Evolutionary conservation across 2,113 vertebrate species (phyloP).

Genomic region (Cynopterus brachyotis): DNA sequence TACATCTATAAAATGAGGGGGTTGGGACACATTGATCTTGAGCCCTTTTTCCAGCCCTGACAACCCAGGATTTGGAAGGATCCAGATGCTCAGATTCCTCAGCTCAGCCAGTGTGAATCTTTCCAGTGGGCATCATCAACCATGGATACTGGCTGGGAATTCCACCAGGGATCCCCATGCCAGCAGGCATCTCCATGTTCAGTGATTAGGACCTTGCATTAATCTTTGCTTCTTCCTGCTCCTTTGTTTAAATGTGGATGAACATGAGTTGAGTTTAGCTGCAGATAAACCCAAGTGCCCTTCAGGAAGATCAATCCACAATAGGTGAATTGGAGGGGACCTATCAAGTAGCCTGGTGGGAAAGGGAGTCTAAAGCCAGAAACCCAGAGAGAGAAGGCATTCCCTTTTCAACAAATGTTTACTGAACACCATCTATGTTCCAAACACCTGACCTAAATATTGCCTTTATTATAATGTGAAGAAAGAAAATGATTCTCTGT

Average conservation of each 20-base stretch:
- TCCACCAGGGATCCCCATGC: background rate
- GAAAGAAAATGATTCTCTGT: background rate
- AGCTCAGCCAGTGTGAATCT: background rate
- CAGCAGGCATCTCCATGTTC: slow-evolving; percentile 6
- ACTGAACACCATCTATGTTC: background rate
- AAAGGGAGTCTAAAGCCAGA: slow-evolving; percentile 34
- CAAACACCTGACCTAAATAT: background rate
- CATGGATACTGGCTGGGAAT: background rate
- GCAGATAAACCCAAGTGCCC: background rate
- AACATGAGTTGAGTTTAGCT: background rate
- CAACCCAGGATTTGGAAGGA: background rate
- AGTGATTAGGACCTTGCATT: slow-evolving; percentile 3
- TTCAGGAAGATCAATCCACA: background rate
- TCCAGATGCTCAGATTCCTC: background rate
- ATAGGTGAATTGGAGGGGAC: background rate
- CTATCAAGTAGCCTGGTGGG: background rate
- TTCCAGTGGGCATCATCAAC: background rate
- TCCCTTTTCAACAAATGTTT: background rate
- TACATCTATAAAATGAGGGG: background rate
- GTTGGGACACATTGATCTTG: background rate
- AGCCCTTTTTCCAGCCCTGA: background rate
- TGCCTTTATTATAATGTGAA: background rate
- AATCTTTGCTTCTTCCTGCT: slow-evolving; percentile 51
- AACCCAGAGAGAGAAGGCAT: background rate
- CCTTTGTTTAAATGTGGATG: slow-evolving; percentile 43